Conservation (phyloP, 1,140 invertebrate genomes). For the Dryas iulia region DNA sequence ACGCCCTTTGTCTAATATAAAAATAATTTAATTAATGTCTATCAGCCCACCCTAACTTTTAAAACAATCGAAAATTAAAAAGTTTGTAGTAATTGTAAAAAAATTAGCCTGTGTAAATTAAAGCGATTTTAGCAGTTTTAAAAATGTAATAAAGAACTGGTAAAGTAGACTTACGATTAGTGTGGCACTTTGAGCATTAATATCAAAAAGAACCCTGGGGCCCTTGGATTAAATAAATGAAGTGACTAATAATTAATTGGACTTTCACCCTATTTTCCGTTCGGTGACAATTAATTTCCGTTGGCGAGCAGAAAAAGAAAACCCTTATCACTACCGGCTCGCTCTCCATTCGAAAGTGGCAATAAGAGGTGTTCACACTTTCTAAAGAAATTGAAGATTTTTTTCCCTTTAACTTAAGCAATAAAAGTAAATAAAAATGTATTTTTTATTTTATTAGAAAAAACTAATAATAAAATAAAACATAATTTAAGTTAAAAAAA, state of each 20-base stretch:
- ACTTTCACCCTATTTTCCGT: conserved; percentile 79
- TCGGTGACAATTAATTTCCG: conserved; percentile 79
- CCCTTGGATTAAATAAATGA: conserved; percentile 76
- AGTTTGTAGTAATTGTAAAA: background rate
- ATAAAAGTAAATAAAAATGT: background rate
- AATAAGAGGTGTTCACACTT: conserved; percentile 43
- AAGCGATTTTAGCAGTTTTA: conserved; percentile 11
- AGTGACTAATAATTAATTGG: conserved; percentile 79
- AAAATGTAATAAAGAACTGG: conserved; percentile 16
- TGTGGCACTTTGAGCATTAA: conserved; percentile 61
- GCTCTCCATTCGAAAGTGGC: conserved; percentile 59
- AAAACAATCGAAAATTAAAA: background rate
- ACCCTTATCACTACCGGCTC: conserved; percentile 71
- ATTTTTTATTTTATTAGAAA: too few species aligned
- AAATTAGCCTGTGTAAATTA: background rate
- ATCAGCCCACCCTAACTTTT: background rate
- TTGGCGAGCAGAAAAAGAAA: conserved; percentile 67
- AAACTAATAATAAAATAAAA: too few species aligned
- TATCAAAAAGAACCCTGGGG: conserved; percentile 62
- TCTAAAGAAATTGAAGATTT: background rate
- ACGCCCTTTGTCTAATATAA: background rate
- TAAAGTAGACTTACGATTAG: conserved; percentile 22
- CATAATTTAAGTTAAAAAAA: too few species aligned
- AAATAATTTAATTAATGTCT: background rate
- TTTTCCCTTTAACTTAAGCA: background rate